Evolutionary conservation across 2,888 invertebrate genomes (phyloP), one percentile per base, ranked within the genome.

Genomic region (Pheosia gnoma): DNA sequence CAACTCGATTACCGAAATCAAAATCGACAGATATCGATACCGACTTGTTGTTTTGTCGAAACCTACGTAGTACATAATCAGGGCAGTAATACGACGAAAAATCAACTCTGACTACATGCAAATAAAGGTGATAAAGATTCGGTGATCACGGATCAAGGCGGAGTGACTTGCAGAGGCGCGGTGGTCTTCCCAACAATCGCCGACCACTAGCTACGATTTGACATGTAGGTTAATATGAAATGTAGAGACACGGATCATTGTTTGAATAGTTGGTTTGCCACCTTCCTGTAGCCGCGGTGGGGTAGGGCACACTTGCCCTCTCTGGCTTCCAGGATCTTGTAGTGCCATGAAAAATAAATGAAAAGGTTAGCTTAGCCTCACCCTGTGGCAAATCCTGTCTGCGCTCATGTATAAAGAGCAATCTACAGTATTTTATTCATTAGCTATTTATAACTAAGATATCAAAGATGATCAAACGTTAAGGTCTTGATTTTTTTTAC

Each of bases 131-230:
- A 47, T 59, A 63, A 67, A 80, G 61, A 61, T n/a, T 10, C 66
- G 74, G 13, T 45, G 39, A 43, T 47, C 52, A 55, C 43, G 60
- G 58, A 45, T 55, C 61, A 61, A 71, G 73, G 70, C 62, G 73
- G 81, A 82, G 83, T 90, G 90, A 90, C 90, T 90, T 89, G 90
- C 90, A 89, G 75, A 88, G 85, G 81, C 87, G 84, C 80, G 90
- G 90, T 90, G 90, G 90, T 90, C 90, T 82, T 80, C 81, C 81
- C 79, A 80, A 83, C 84, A 87, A 85, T 82, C 80, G 81, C 80
- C 82, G 84, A 81, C 80, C 86, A 82, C 84, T 83, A 82, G 80
- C 76, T 79, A 79, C 81, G 81, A 77, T 76, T 73, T 68, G 59
- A 65, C 55, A 49, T 58, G 59, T 64, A 75, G 76, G 61, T 56